A percentile compares a stretch with the other conserved stretches of the same genome.
Evolutionary conservation across 2,113 vertebrate species (phyloP).

Genomic region (Malurus cyaneus): DNA sequence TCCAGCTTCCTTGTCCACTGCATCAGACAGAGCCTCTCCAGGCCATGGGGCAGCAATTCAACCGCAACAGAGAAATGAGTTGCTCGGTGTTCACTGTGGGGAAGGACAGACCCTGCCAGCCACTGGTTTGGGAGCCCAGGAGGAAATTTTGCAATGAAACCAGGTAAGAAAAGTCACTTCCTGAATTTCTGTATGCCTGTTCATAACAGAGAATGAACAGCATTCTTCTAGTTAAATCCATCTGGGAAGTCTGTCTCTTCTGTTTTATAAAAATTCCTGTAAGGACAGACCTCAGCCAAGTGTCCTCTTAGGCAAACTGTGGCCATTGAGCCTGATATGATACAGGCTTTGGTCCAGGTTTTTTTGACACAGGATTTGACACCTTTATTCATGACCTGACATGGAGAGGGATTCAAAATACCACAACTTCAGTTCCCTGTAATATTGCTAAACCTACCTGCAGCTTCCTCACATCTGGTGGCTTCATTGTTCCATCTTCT

Average conservation of each 20-base stretch:
- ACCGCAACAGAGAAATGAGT: neutral
- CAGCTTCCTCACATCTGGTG: constrained; percentile 77
- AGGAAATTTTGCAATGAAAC: neutral
- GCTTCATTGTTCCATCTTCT: constrained; percentile 57
- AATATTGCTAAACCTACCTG: constrained; percentile 76
- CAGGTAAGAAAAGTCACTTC: neutral
- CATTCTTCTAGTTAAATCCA: neutral
- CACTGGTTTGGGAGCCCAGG: neutral
- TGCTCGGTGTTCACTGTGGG: neutral
- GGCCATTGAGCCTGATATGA: neutral
- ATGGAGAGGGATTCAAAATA: neutral
- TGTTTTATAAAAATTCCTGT: neutral
- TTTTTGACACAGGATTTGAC: neutral
- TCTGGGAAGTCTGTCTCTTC: neutral
- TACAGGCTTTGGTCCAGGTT: neutral
- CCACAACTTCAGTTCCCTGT: neutral
- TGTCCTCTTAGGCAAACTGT: neutral
- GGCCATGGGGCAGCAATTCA: neutral
- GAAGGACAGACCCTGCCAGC: neutral
- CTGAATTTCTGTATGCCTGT: neutral
- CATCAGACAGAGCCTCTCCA: neutral
- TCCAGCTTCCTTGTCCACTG: neutral
- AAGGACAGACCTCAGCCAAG: neutral
- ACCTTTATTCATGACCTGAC: neutral
- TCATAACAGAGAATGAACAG: neutral